phyloP scores from a whole-genome alignment of 2,888 invertebrate genomes.

The Mesorhabditis belari region DNA sequence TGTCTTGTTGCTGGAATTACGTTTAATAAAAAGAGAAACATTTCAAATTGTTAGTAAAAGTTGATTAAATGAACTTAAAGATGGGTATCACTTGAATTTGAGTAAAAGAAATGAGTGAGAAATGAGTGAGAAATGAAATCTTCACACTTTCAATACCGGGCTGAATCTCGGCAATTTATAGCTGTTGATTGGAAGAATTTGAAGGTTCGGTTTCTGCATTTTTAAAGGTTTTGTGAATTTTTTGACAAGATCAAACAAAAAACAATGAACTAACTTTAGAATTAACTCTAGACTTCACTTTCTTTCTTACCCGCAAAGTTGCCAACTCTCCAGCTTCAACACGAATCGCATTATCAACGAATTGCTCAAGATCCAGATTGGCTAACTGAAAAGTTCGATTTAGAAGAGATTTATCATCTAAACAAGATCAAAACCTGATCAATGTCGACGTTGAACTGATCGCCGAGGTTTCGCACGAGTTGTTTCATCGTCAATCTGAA shows the following conservation, averaged over 20 bases:
- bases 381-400: too few relatives aligned
- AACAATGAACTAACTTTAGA: background rate
- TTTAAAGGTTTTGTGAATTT: background rate
- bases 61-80: background rate
- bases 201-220: background rate
- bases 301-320: background rate
- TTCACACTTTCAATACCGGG: too few relatives aligned
- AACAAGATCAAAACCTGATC: slow-evolving; percentile 37
- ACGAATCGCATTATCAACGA: background rate
- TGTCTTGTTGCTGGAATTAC: background rate
- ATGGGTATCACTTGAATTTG: background rate
- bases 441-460: slow-evolving; percentile 43
- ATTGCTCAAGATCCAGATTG: background rate
- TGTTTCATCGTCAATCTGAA: slow-evolving; percentile 42
- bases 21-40: too few relatives aligned
- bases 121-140: too few relatives aligned
- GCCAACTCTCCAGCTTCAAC: background rate
- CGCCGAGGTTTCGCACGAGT: slow-evolving; percentile 44
- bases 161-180: background rate
- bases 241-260: too few relatives aligned
- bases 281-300: background rate
- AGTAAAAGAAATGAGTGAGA: background rate
- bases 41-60: background rate
- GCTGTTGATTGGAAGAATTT: background rate
- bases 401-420: too few relatives aligned